A percentile compares a stretch with the other conserved stretches of the same genome.
Conservation (phyloP, 2,888 invertebrate species). For the Oeneis ivallda region DNA sequence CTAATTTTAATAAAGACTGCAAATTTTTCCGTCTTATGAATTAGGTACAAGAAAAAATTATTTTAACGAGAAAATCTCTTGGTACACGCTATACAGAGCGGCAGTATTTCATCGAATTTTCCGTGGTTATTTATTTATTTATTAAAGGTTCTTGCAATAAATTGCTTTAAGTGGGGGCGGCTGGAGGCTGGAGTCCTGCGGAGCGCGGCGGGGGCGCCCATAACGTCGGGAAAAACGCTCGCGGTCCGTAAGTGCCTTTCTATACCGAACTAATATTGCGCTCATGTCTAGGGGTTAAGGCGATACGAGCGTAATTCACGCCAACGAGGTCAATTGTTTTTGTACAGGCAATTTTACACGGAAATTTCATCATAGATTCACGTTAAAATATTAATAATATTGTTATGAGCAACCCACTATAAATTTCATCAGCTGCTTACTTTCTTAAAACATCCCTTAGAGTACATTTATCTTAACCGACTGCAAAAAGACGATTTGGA, state of each 20-base stretch:
- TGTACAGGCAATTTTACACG: conserved; percentile 32
- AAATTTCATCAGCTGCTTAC: background rate
- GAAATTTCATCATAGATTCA: conserved; percentile 12
- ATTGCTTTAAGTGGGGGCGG: conserved; percentile 81
- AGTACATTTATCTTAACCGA: too few relatives aligned
- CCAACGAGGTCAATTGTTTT: conserved; percentile 41
- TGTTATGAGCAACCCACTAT: background rate
- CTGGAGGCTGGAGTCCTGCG: conserved; percentile 69
- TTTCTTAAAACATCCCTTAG: too few relatives aligned
- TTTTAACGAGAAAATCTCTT: conserved; percentile 8
- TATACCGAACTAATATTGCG: conserved; percentile 65
- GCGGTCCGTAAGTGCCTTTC: conserved; percentile 76
- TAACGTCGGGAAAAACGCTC: conserved; percentile 76
- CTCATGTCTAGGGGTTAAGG: conserved; percentile 49
- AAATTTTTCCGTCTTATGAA: too few relatives aligned
- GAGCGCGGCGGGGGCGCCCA: conserved; percentile 73
- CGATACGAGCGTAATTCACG: conserved; percentile 44
- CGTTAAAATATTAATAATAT: background rate
- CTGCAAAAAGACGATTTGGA: too few relatives aligned
- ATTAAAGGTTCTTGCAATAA: conserved; percentile 79
- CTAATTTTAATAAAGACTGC: too few relatives aligned
- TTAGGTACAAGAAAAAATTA: background rate
- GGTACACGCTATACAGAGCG: conserved; percentile 49
- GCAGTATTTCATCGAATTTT: conserved; percentile 80
- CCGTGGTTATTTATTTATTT: conserved; percentile 80